These are phyloP conservation scores for Cathartes aura DNA, from an alignment of 2,113 vertebrate genomes.

Conservation along the genomic window DNA sequence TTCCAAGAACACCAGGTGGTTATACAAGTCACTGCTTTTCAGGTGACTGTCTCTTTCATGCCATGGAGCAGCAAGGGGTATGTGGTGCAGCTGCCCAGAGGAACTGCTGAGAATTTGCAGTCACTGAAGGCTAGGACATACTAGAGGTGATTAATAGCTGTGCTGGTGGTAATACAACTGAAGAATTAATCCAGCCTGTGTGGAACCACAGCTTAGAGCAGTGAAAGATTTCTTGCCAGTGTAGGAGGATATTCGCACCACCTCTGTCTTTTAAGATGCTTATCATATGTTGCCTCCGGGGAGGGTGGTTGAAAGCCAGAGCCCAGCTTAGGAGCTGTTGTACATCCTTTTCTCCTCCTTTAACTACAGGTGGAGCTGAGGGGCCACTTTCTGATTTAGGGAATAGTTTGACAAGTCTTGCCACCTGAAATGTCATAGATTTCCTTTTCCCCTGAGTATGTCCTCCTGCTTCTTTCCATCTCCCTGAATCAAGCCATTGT, in stretches of 20 bases:
- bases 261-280: neutral
- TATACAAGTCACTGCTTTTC: neutral
- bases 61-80: neutral
- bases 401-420: neutral
- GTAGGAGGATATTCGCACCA: neutral
- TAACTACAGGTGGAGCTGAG: neutral
- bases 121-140: neutral
- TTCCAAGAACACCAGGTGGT: conserved; percentile 15
- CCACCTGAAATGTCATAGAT: neutral
- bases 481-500: neutral
- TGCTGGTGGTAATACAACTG: neutral
- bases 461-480: neutral
- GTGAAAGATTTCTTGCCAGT: neutral
- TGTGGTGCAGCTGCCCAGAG: neutral
- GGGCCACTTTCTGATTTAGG: neutral
- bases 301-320: neutral
- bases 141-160: neutral
- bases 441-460: neutral
- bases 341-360: neutral
- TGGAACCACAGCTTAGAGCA: neutral
- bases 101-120: neutral
- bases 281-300: neutral
- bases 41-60: neutral
- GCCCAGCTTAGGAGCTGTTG: neutral
- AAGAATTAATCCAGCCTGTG: neutral